Conservation (phyloP, 35 echinoderm and acorn worm genomes). For the Strongylocentrotus purpuratus region DNA sequence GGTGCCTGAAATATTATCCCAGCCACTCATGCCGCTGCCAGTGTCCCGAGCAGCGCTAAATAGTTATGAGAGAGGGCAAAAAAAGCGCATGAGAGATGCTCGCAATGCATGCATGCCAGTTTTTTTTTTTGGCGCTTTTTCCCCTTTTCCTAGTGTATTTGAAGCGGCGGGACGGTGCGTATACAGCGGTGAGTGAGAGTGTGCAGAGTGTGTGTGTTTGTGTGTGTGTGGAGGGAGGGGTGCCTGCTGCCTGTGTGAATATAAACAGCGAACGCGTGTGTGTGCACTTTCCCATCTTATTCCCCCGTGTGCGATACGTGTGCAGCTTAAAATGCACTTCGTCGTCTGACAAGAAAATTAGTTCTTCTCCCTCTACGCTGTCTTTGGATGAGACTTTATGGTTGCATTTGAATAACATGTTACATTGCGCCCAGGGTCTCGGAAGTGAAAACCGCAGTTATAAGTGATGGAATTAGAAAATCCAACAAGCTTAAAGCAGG, state of each 20-base stretch:
- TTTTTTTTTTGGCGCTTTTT: background rate
- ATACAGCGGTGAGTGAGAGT: background rate
- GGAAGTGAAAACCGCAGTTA: background rate
- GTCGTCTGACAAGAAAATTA: background rate
- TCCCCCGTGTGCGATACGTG: background rate
- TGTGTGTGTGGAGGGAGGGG: background rate
- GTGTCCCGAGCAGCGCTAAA: background rate
- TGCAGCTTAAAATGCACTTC: background rate
- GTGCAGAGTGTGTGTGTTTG: background rate
- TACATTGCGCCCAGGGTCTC: background rate
- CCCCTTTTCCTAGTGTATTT: background rate
- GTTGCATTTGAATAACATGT: background rate
- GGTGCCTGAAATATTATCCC: conserved; percentile 9
- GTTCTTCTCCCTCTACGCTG: background rate
- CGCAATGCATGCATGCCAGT: background rate
- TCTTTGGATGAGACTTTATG: background rate
- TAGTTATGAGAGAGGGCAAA: background rate
- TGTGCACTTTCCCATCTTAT: background rate
- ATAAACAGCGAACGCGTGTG: background rate
- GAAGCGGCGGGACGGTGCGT: background rate
- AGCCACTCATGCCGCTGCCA: background rate
- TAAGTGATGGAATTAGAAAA: background rate
- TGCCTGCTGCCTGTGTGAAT: background rate
- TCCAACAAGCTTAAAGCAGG: background rate
- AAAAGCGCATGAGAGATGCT: background rate